Base-by-base conservation (phyloP, 2,888 invertebrate genomes). In the Sceliomorpha sp. region DNA sequence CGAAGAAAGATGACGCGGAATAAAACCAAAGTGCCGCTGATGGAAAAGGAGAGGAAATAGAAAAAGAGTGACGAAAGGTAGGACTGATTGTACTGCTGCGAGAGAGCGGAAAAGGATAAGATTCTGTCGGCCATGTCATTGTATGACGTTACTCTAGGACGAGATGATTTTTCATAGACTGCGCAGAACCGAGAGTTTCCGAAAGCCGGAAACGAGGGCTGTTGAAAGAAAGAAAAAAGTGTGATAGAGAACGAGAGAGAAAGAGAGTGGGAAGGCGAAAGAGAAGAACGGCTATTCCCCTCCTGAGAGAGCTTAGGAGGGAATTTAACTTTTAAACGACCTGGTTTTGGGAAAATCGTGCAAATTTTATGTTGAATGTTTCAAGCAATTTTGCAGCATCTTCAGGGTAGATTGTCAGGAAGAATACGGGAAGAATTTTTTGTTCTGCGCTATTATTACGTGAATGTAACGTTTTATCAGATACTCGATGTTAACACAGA, bases 171-270 rank as follows among this genome's bases (percentile, higher is more conserved):
- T 79, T 80, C 80, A 80, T 60, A 77, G 58, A 53, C 44, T 40
- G 58, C 69, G 72, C 67, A 58, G 39, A 66, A 53, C 76, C 76
- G 73, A 73, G 69, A 59, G 45, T 58, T 63, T 29, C 45, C 72
- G 76, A 78, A 77, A 77, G 58, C 78, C 74, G 79, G 74, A 79
- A 77, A 72, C 71, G 50, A 5, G 5, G 75, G 71, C 70, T 72
- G 74, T 66, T 51, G 73, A 69, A 73, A 70, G 53, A 66, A 51
- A 59, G 56, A 55, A 56, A 51, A 60, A n/a, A n/a, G n/a, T n/a
- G n/a, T n/a, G n/a, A n/a, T n/a, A n/a, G n/a, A n/a, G n/a, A n/a
- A n/a, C n/a, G n/a, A n/a, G n/a, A n/a, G n/a, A n/a, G n/a, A n/a
- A n/a, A n/a, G n/a, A n/a, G n/a, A n/a, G n/a, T n/a, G n/a, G n/a